phyloP scores from a whole-genome alignment of 2,113 vertebrate species.

The Corvus cornix region DNA sequence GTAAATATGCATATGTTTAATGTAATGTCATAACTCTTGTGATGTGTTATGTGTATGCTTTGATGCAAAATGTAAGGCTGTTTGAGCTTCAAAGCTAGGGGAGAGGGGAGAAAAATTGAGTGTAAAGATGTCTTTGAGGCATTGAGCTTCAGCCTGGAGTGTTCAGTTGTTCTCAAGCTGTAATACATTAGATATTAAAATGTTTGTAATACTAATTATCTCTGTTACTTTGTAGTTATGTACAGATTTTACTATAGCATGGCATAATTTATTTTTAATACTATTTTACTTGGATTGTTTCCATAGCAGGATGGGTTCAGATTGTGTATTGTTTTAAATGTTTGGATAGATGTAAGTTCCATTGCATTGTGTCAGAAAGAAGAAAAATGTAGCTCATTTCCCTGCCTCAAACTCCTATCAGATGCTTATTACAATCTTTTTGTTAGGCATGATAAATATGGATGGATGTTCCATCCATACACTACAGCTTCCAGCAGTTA shows the following conservation, averaged over 20 bases:
- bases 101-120: not conserved
- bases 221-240: not conserved
- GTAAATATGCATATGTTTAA: not conserved
- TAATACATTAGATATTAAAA: not conserved
- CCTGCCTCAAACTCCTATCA: not conserved
- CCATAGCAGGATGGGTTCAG: not conserved
- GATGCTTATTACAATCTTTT: not conserved
- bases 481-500: not conserved
- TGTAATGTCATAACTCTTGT: not conserved
- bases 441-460: not conserved
- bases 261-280: not conserved
- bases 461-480: not conserved
- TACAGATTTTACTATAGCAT: not conserved
- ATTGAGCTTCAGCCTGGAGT: not conserved
- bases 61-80: not conserved
- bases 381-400: not conserved
- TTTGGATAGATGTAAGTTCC: not conserved
- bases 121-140: not conserved
- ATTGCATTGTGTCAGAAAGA: not conserved
- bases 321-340: not conserved
- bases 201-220: not conserved
- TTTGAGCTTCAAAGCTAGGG: not conserved
- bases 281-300: not conserved
- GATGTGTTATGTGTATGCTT: not conserved
- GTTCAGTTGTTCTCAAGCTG: not conserved